Evolutionary conservation across 2,888 invertebrate genomes (phyloP).

Genomic region (Tortricodes alternella): DNA sequence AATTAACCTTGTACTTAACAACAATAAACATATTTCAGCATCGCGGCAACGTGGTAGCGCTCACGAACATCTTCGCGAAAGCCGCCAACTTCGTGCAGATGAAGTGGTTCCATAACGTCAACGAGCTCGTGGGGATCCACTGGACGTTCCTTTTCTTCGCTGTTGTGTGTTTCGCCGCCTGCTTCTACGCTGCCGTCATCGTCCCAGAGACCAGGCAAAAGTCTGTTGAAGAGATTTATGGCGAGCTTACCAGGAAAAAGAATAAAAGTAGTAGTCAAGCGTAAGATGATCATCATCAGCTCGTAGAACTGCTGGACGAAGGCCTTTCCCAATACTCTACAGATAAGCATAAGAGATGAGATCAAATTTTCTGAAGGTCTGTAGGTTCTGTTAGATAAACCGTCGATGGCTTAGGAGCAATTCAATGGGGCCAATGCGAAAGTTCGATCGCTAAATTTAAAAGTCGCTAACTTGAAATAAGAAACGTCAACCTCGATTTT

Average conservation of each 20-base stretch:
- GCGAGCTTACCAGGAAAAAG: constrained; percentile 55
- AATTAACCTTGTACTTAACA: no score
- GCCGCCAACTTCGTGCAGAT: constrained; percentile 74
- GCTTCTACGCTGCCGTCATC: constrained; percentile 58
- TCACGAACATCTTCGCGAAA: constrained; percentile 72
- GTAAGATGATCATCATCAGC: background rate
- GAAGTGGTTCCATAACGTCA: constrained; percentile 71
- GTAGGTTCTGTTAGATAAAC: no score
- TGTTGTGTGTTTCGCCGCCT: constrained; percentile 59
- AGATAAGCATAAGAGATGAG: no score
- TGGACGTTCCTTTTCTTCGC: constrained; percentile 74
- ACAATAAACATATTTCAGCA: constrained; percentile 51
- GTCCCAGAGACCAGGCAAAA: constrained; percentile 73
- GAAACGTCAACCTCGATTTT: no score
- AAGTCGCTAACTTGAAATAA: no score
- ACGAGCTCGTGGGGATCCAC: constrained; percentile 66
- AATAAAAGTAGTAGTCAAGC: constrained; percentile 33
- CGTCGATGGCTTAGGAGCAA: no score
- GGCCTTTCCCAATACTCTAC: no score
- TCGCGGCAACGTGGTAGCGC: constrained; percentile 70
- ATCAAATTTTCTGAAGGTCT: no score
- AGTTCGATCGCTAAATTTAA: no score
- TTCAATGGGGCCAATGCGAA: no score
- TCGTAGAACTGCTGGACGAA: no score
- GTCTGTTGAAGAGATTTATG: constrained; percentile 68